phyloP scores from a whole-genome alignment of 2,888 invertebrate species.

The Pomacea canaliculata region DNA sequence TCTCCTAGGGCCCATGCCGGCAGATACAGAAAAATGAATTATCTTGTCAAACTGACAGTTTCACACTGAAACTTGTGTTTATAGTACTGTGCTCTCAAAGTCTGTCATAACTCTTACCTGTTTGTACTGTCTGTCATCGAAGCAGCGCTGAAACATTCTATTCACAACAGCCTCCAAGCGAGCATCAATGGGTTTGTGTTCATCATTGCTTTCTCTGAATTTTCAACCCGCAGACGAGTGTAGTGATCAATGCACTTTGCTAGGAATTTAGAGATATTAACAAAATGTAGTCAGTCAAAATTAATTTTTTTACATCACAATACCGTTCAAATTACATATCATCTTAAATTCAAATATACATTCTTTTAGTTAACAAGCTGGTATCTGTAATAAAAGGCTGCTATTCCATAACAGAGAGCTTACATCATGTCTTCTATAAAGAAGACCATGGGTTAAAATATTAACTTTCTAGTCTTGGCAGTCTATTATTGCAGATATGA shows the following conservation, averaged over 20 bases:
- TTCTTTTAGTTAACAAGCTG: background rate
- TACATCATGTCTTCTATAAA: too few species aligned
- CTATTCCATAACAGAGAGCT: too few species aligned
- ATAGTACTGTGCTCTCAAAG: background rate
- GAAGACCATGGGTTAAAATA: too few species aligned
- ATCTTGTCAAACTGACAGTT: too few species aligned
- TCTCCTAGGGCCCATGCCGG: too few species aligned
- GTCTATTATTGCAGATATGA: too few species aligned
- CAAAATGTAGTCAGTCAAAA: conserved; percentile 44
- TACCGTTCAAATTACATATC: too few species aligned
- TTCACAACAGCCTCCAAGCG: conserved; percentile 91
- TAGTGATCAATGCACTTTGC: conserved; percentile 98
- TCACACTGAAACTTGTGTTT: background rate
- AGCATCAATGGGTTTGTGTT: conserved; percentile 68
- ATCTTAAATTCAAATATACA: background rate
- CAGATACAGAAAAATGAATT: too few species aligned
- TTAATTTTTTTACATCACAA: too few species aligned
- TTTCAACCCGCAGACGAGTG: conserved; percentile 83
- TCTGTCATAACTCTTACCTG: conserved; percentile 72
- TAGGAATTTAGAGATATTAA: conserved; percentile 46
- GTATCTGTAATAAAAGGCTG: too few species aligned
- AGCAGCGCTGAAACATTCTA: conserved; percentile 95
- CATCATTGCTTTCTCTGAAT: conserved; percentile 77
- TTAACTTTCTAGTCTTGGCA: too few species aligned
- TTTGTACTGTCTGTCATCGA: conserved; percentile 93